Evolutionary conservation across 2,888 invertebrate genomes (phyloP).

Genomic region (Fragum sueziense): DNA sequence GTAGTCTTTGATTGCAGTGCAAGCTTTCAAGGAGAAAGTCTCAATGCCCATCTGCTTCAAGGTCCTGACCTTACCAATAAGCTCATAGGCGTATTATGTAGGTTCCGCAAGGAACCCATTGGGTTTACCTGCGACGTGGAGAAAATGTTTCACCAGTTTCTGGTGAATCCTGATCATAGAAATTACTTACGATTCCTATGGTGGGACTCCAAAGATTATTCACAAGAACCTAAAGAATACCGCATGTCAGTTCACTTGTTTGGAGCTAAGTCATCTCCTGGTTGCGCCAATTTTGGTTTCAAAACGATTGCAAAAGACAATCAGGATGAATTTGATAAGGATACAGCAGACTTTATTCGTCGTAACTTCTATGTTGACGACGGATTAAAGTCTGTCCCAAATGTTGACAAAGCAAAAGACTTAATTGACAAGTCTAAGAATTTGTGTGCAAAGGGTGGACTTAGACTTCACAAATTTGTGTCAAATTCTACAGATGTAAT

Average conservation of each 20-base stretch:
- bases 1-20: conserved; percentile 56
- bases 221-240: conserved; percentile 30
- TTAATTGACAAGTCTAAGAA: background rate
- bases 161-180: conserved; percentile 30
- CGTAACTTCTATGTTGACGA: conserved; percentile 53
- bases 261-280: conserved; percentile 57
- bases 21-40: background rate
- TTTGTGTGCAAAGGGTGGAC: conserved; percentile 19
- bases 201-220: conserved; percentile 34
- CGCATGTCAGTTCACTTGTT: conserved; percentile 58
- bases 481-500: conserved; percentile 62
- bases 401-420: background rate
- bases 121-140: conserved; percentile 56
- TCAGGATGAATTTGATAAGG: conserved; percentile 32
- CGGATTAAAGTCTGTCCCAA: conserved; percentile 28
- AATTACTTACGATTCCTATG: conserved; percentile 53
- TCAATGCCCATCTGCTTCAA: conserved; percentile 44
- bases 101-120: conserved; percentile 51
- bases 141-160: conserved; percentile 57
- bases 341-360: conserved; percentile 22
- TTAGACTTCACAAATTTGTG: conserved; percentile 60
- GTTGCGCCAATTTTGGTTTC: conserved; percentile 42
- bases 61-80: conserved; percentile 55
- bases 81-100: conserved; percentile 50
- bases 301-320: conserved; percentile 18